A percentile compares a stretch with the other conserved stretches of the same genome.
Conservation (phyloP, 1,140 invertebrate genomes). For the Drosophila elegans region DNA sequence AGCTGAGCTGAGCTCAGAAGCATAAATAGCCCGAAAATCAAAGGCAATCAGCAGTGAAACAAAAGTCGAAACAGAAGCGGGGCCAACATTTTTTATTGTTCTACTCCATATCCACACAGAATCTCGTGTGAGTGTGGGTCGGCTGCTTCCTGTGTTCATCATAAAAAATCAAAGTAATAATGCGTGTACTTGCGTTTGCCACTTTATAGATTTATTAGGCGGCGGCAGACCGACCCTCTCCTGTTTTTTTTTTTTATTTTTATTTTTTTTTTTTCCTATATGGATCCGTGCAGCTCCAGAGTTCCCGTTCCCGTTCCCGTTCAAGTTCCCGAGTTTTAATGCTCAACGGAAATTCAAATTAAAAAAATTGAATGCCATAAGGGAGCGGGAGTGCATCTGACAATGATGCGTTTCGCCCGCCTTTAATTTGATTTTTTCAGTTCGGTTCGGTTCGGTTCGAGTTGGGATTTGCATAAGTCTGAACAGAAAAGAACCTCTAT, state of each 20-base stretch:
- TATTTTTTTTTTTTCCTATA: neutral
- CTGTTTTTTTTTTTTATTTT: neutral
- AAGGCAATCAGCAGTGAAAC: conserved; percentile 45
- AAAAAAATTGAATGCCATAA: conserved; percentile 70
- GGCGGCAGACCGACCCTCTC: neutral
- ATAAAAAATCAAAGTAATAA: conserved; percentile 84
- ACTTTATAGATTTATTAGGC: conserved; percentile 82
- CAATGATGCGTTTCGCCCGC: conserved; percentile 59
- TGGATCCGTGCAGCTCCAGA: neutral
- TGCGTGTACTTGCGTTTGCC: conserved; percentile 83
- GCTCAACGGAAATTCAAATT: conserved; percentile 80
- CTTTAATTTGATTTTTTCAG: conserved; percentile 75
- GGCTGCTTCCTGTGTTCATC: conserved; percentile 76
- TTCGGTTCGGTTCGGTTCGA: conserved; percentile 19
- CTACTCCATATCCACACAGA: conserved; percentile 16
- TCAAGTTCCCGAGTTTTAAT: conserved; percentile 48
- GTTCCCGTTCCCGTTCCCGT: neutral
- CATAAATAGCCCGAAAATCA: conserved; percentile 47
- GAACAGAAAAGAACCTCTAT: conserved; percentile 21
- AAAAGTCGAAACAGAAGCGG: conserved; percentile 42
- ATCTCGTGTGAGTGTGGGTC: conserved; percentile 28
- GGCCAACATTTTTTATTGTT: conserved; percentile 60
- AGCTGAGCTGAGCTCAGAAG: conserved; percentile 50
- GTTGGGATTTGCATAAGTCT: conserved; percentile 57
- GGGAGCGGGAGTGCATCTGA: conserved; percentile 20